Percentiles rank a stretch among this genome's conserved stretches.
Evolutionary conservation across 2,888 invertebrate genomes (phyloP).

Genomic region (Ormyrus nitidulus): DNA sequence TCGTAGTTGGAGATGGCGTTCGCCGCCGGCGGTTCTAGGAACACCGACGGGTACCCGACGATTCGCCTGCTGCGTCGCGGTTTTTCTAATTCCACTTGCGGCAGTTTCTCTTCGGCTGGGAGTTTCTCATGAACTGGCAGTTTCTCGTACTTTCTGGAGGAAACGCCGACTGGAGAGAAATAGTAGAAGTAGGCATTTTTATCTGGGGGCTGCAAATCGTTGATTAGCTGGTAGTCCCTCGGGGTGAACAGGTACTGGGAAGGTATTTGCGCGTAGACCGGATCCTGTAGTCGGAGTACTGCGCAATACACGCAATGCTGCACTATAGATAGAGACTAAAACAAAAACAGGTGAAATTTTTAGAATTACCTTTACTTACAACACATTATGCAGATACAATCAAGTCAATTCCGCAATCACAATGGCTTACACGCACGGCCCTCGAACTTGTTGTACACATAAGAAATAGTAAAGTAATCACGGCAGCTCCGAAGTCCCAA

Average conservation of each 20-base stretch:
- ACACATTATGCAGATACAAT: constrained; percentile 7
- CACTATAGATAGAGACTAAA: background rate
- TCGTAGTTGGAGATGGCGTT: constrained; percentile 33
- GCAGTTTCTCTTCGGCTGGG: background rate
- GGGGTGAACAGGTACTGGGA: constrained; percentile 14
- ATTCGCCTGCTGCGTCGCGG: too few species aligned
- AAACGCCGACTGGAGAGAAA: constrained; percentile 2
- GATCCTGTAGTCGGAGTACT: background rate
- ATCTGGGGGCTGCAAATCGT: background rate
- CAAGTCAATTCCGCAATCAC: too few species aligned
- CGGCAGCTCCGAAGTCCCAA: constrained; percentile 4
- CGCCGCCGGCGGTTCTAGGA: constrained; percentile 38
- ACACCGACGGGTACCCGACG: background rate
- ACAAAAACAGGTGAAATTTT: too few species aligned
- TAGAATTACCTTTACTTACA: too few species aligned
- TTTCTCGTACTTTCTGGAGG: background rate
- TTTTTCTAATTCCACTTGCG: background rate
- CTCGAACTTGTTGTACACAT: too few species aligned
- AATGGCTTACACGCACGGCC: too few species aligned
- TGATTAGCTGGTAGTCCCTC: constrained; percentile 19
- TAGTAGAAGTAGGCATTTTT: constrained; percentile 9
- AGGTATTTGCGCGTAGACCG: background rate
- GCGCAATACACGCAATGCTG: background rate
- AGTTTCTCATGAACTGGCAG: too few species aligned
- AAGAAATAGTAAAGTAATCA: background rate